phyloP scores from a whole-genome alignment of 2,888 invertebrate species.

The Torymus aiolomorphi region DNA sequence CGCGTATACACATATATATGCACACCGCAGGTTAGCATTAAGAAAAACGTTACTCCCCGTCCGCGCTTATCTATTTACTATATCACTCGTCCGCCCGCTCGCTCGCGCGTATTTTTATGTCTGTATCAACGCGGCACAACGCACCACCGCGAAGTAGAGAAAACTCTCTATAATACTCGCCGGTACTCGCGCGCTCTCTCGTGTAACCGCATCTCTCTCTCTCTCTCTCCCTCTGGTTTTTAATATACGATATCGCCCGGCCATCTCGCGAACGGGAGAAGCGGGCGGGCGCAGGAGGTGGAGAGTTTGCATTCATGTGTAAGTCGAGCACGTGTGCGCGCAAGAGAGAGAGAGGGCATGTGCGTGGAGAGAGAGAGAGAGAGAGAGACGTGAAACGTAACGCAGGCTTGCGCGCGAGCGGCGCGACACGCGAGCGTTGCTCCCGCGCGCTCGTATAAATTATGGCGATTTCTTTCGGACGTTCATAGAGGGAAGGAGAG shows the following conservation, averaged over 20 bases:
- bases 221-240: neutral
- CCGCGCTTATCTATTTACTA: constrained; percentile 23
- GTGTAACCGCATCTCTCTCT: neutral
- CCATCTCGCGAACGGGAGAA: too few species aligned
- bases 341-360: neutral
- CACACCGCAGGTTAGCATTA: too few species aligned
- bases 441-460: constrained; percentile 69
- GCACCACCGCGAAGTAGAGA: neutral
- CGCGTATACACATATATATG: neutral
- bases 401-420: constrained; percentile 56
- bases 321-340: constrained; percentile 28
- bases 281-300: neutral
- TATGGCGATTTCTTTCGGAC: constrained; percentile 73
- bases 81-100: neutral
- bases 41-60: neutral
- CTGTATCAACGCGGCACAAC: constrained; percentile 35
- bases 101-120: constrained; percentile 24
- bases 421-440: constrained; percentile 72
- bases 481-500: constrained; percentile 44
- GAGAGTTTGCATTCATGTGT: constrained; percentile 30
- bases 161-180: too few species aligned
- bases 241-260: too few species aligned
- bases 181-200: neutral
- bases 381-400: constrained; percentile 55
- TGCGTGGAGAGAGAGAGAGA: neutral